Evolutionary conservation across 2,888 invertebrate genomes (phyloP).

Genomic region (Himalopsyche anomala): DNA sequence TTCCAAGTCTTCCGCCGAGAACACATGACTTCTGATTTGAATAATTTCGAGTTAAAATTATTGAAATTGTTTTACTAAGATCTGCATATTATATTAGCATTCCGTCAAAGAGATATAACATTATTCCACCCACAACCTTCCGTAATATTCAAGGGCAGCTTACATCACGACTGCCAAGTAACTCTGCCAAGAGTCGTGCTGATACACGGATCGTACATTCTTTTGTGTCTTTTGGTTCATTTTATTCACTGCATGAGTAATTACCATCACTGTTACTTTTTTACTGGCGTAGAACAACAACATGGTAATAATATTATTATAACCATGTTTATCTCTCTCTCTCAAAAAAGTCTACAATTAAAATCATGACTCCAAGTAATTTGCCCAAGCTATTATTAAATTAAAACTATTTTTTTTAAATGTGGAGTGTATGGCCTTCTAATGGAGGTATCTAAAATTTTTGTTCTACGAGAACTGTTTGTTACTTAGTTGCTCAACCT

Average conservation of each 20-base stretch:
- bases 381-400: too few species aligned
- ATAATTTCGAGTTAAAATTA: constrained; percentile 12
- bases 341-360: too few species aligned
- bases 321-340: too few species aligned
- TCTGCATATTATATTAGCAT: constrained; percentile 42
- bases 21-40: neutral
- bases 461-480: too few species aligned
- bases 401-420: too few species aligned
- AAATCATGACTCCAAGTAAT: too few species aligned
- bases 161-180: constrained; percentile 18
- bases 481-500: too few species aligned
- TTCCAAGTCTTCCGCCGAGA: neutral
- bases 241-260: constrained; percentile 43
- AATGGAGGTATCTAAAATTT: too few species aligned
- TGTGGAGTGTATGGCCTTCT: too few species aligned
- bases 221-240: constrained; percentile 43
- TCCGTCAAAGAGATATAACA: constrained; percentile 32
- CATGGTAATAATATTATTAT: neutral
- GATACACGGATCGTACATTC: constrained; percentile 42
- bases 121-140: constrained; percentile 42
- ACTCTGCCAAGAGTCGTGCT: constrained; percentile 42
- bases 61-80: neutral
- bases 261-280: constrained; percentile 38
- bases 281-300: neutral
- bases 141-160: constrained; percentile 42